These are phyloP conservation scores for Palythoa grandiflora DNA, from an alignment of 92 coral and sea anemone genomes.

Conservation along the genomic window DNA sequence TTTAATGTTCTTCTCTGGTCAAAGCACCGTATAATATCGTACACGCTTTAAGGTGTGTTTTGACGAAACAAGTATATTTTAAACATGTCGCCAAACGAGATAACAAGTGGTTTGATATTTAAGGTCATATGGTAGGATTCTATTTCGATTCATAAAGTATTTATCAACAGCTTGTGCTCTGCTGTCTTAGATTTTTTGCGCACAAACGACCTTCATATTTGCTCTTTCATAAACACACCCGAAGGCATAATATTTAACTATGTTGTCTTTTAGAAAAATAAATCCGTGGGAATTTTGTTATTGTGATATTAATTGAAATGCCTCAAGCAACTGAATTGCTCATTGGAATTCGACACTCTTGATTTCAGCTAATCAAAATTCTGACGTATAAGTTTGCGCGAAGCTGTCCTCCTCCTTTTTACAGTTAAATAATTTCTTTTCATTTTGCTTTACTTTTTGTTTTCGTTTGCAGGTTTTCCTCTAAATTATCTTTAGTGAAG, in stretches of 20 bases:
- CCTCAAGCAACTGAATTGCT: not conserved
- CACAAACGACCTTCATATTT: slow-evolving; percentile 8
- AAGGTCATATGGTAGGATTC: not conserved
- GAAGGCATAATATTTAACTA: not conserved
- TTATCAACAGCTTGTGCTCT: slow-evolving; percentile 4
- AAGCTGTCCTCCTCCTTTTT: not conserved
- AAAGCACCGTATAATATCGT: not conserved
- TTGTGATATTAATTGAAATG: not conserved
- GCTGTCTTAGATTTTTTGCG: not conserved
- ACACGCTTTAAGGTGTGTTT: not conserved
- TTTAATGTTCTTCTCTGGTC: not conserved
- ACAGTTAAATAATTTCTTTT: slow-evolving; percentile 48
- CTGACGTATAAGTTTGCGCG: not conserved
- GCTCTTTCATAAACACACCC: not conserved
- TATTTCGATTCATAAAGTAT: not conserved
- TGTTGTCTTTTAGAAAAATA: not conserved
- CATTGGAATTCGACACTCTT: not conserved
- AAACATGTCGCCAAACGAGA: slow-evolving; percentile 5
- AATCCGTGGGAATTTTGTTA: not conserved
- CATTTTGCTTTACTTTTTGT: not conserved
- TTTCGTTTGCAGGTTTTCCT: slow-evolving; percentile 20
- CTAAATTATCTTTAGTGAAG: not conserved
- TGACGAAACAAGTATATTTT: not conserved
- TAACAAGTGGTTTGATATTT: not conserved
- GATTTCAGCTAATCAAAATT: not conserved